Base-by-base conservation (phyloP, 2,888 invertebrate genomes). In the Metellina segmentata region DNA sequence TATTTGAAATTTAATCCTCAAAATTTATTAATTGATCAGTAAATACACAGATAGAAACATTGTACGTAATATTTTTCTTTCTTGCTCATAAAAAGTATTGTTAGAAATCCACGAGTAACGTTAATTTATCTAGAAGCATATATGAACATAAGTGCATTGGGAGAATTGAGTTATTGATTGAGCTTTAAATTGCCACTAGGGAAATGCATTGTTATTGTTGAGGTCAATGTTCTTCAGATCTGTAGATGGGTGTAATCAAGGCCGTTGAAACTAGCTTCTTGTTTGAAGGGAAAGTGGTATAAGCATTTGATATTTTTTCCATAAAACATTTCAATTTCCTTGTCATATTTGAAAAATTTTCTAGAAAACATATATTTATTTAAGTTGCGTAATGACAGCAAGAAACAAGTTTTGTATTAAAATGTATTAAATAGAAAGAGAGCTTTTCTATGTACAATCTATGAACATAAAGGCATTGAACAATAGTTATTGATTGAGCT, bases 111-210 rank as follows among this genome's bases (percentile, higher is more conserved):
- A 34, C 34, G 34, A 34, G 34, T 34, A 34, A 34, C 34, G 34
- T 34, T 34, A 1, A 34, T 4, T 34, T 34, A 1, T 34, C 1
- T 34, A 34, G 34, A 34, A 34, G 34, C 19, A 20, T 16, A 71
- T 72, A 51, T 70, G 52, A 72, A 13, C 19, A 16, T 48, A 72
- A 13, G 51, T 52, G 34, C 51, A 51, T 71, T 82, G 71, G 69
- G 61, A 72, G 71, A 48, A 34, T 71, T 70, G 70, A n/a, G n/a
- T 72, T 82, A 82, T 82, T 82, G 82, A 82, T 82, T 82, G 72
- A 71, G 13, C 51, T 49, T 82, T 72, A 52, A 19, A 82, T 72
- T 71, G 52, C 48, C 81, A n/a, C 82, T 34, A 19, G 51, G 20
- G 82, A 82, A 19, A 19, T 13, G 82, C 11, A 72, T 48, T 48